Conservation (phyloP, 1,140 invertebrate genomes). For the Pseudomyrmex dendroicus region DNA sequence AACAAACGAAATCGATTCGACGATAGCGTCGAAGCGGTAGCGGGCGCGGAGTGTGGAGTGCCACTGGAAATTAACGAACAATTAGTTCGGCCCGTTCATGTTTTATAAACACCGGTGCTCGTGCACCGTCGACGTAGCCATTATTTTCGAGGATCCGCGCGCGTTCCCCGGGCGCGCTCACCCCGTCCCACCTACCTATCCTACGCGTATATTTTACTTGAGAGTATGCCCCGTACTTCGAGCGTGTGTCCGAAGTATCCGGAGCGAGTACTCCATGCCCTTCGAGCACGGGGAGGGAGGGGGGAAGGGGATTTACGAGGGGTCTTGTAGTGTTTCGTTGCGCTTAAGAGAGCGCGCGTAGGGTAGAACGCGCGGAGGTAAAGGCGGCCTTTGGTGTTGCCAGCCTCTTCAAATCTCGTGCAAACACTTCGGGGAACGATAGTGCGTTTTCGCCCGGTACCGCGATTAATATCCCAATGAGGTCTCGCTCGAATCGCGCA, state of each 20-base stretch:
- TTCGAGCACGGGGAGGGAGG: slow-evolving; percentile 70
- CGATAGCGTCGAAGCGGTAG: slow-evolving; percentile 13
- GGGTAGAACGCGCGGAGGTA: slow-evolving; percentile 32
- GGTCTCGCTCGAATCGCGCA: slow-evolving; percentile 73
- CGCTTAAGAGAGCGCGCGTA: slow-evolving; percentile 75
- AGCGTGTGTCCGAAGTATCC: slow-evolving; percentile 67
- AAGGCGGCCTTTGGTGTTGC: slow-evolving; percentile 77
- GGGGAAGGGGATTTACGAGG: slow-evolving; percentile 57
- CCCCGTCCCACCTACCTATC: slow-evolving; percentile 36
- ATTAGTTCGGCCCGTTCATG: slow-evolving; percentile 76
- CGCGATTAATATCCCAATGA: slow-evolving; percentile 83
- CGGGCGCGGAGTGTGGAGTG: slow-evolving; percentile 57
- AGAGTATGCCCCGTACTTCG: slow-evolving; percentile 52
- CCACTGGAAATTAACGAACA: slow-evolving; percentile 82
- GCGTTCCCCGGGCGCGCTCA: neutral
- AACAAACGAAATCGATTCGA: slow-evolving; percentile 8
- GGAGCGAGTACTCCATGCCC: slow-evolving; percentile 65
- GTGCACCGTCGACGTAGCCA: slow-evolving; percentile 70
- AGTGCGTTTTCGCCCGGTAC: slow-evolving; percentile 74
- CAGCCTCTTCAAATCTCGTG: slow-evolving; percentile 80
- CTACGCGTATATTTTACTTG: slow-evolving; percentile 9
- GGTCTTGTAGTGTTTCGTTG: slow-evolving; percentile 78
- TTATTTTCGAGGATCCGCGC: slow-evolving; percentile 77
- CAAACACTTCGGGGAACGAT: slow-evolving; percentile 78
- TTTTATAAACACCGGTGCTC: slow-evolving; percentile 78